Conservation (phyloP, 2,888 invertebrate species). For the Drosophila buzzatii region DNA sequence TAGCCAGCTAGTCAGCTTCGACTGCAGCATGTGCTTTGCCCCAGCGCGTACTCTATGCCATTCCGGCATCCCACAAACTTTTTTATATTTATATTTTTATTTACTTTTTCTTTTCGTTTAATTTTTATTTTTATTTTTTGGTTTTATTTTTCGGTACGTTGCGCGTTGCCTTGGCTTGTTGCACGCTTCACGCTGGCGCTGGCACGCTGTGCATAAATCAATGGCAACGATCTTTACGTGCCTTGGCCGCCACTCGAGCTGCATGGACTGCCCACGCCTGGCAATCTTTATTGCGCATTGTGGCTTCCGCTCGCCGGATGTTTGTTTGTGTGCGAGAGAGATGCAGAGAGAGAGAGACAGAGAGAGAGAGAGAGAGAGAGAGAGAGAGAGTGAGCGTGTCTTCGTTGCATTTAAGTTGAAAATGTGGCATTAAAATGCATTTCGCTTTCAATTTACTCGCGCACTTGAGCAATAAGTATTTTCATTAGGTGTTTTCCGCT, state of each 20-base stretch:
- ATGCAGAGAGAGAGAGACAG: not conserved
- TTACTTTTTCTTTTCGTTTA: slow-evolving; percentile 6
- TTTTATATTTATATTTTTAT: slow-evolving; percentile 2
- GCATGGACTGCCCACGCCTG: slow-evolving; percentile 40
- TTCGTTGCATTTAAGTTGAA: slow-evolving; percentile 60
- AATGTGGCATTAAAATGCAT: slow-evolving; percentile 80
- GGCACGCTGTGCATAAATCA: slow-evolving; percentile 78
- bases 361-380: not conserved
- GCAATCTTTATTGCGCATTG: slow-evolving; percentile 78
- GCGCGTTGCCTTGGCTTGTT: slow-evolving; percentile 68
- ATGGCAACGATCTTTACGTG: slow-evolving; percentile 82
- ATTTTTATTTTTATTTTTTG: not conserved
- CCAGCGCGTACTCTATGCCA: slow-evolving; percentile 13
- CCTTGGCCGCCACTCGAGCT: slow-evolving; percentile 51
- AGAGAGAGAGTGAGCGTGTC: slow-evolving; percentile 10
- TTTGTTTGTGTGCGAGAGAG: slow-evolving; percentile 6
- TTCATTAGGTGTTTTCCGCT: slow-evolving; percentile 73
- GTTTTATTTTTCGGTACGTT: slow-evolving; percentile 19
- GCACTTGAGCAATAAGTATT: slow-evolving; percentile 62
- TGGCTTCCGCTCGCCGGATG: slow-evolving; percentile 66
- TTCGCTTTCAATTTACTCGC: slow-evolving; percentile 75
- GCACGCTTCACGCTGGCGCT: slow-evolving; percentile 72
- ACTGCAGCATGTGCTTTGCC: not conserved
- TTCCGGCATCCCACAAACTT: slow-evolving; percentile 13
- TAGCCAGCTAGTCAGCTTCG: not conserved